Conservation (phyloP, 2,888 invertebrate genomes). For the Oegoconia quadripuncta region DNA sequence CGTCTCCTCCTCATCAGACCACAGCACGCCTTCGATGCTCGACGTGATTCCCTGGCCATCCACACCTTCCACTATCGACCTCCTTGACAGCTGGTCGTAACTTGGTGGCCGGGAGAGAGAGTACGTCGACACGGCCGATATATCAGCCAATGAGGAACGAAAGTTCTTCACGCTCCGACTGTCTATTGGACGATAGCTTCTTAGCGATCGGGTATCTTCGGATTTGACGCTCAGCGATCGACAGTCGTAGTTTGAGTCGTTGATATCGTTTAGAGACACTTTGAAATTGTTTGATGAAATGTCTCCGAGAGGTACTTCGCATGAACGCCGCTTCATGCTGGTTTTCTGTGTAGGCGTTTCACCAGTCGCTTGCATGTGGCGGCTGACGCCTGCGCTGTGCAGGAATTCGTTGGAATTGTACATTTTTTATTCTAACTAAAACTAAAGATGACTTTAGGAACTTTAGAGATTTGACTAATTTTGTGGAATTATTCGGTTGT, state of each 20-base stretch:
- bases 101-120: slow-evolving; percentile 63
- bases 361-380: slow-evolving; percentile 72
- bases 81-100: slow-evolving; percentile 66
- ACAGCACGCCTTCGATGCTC: slow-evolving; percentile 73
- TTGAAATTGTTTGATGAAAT: slow-evolving; percentile 69
- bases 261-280: slow-evolving; percentile 65
- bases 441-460: slow-evolving; percentile 63
- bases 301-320: slow-evolving; percentile 70
- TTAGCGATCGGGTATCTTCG: slow-evolving; percentile 52
- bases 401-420: slow-evolving; percentile 71
- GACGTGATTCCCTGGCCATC: slow-evolving; percentile 64
- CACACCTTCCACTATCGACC: slow-evolving; percentile 62
- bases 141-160: slow-evolving; percentile 61
- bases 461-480: slow-evolving; percentile 62
- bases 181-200: slow-evolving; percentile 64
- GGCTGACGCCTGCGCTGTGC: slow-evolving; percentile 69
- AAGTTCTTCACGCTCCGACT: slow-evolving; percentile 69
- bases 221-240: slow-evolving; percentile 61
- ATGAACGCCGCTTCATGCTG: slow-evolving; percentile 69
- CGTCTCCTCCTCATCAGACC: slow-evolving; percentile 76
- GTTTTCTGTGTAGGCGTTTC: slow-evolving; percentile 69
- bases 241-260: slow-evolving; percentile 58
- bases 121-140: slow-evolving; percentile 43
- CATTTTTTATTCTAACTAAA: slow-evolving; percentile 47
- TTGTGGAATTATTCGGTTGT: slow-evolving; percentile 68